Evolutionary conservation across 2,113 vertebrate species (phyloP).

Genomic region (Casuarius casuarius): DNA sequence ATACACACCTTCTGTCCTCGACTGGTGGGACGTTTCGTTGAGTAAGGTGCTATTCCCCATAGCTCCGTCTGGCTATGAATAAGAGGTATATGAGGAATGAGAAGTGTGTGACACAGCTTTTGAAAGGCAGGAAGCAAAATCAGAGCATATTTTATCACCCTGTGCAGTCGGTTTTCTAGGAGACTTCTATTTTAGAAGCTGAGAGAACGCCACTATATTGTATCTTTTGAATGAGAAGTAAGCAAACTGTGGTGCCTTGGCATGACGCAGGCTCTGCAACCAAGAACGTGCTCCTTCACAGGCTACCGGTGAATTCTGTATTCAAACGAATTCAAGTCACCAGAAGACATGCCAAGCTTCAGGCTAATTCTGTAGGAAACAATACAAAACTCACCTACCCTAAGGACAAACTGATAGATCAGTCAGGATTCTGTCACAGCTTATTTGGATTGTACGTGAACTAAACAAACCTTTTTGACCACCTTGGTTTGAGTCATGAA

Average conservation of each 20-base stretch:
- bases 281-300: not conserved
- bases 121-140: not conserved
- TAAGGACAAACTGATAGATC: not conserved
- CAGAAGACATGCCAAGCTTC: not conserved
- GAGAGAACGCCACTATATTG: not conserved
- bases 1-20: not conserved
- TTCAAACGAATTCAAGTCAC: not conserved
- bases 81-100: not conserved
- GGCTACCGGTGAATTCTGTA: not conserved
- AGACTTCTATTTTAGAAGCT: not conserved
- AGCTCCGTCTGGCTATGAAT: not conserved
- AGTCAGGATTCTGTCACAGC: not conserved
- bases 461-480: not conserved
- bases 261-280: not conserved
- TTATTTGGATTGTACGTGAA: not conserved
- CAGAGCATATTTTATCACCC: not conserved
- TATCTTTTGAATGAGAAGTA: not conserved
- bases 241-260: not conserved
- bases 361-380: not conserved
- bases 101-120: not conserved
- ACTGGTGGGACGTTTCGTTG: not conserved
- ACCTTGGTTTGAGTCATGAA: fast-evolving
- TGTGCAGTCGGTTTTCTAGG: not conserved
- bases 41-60: not conserved
- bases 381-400: not conserved